phyloP scores from a whole-genome alignment of 1,140 invertebrate genomes.

The Bombus superbus region DNA sequence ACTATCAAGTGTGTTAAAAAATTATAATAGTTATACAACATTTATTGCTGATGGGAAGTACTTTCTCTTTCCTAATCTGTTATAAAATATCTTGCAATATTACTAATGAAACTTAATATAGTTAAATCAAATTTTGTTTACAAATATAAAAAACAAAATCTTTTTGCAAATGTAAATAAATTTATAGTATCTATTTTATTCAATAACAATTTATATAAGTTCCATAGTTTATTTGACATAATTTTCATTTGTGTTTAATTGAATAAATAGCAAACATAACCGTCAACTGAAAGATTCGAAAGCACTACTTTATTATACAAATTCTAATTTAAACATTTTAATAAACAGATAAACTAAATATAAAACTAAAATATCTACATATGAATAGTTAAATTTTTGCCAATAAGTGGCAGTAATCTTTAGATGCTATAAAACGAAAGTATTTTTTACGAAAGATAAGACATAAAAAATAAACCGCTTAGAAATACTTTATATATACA shows the following conservation, averaged over 20 bases:
- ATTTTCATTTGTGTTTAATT: not conserved
- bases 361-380: not conserved
- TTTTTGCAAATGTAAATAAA: not conserved
- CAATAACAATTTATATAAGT: not conserved
- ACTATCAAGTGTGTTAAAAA: not conserved
- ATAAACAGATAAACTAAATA: not conserved
- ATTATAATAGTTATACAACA: constrained; percentile 16
- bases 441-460: not conserved
- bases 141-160: not conserved
- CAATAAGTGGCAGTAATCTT: not conserved
- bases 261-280: not conserved
- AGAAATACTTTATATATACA: not conserved
- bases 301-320: not conserved
- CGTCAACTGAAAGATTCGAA: not conserved
- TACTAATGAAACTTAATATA: not conserved
- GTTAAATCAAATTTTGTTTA: not conserved
- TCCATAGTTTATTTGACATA: not conserved
- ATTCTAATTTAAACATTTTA: constrained; percentile 9
- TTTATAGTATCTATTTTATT: not conserved
- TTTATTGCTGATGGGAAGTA: constrained; percentile 5
- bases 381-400: constrained; percentile 20
- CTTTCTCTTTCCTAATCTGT: constrained; percentile 2
- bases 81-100: constrained; percentile 28
- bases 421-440: not conserved
- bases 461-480: not conserved